Evolutionary conservation across 2,888 invertebrate species (phyloP), one percentile per base, ranked within the genome.

Genomic region (Drosophila lutescens): DNA sequence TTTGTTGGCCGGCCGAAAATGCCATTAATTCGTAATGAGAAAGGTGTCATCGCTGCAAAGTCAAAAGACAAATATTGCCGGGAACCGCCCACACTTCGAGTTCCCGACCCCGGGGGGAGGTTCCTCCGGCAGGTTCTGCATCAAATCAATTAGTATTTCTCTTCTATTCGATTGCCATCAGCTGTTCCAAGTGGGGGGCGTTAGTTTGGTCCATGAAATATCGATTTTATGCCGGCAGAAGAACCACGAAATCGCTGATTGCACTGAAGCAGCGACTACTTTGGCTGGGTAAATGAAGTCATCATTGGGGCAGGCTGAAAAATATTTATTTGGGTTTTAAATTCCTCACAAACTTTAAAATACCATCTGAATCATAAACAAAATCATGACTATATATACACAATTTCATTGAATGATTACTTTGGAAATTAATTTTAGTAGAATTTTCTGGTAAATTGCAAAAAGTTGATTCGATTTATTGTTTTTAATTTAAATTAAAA

Each of bases 21-120:
- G 73, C 85, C 89, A 89, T 90, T 89, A 90, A 86, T 89, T 89
- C 76, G 87, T 89, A 87, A 89, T 89, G 81, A 80, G 87, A 87
- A 90, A 90, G 88, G 88, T 90, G 89, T 89, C 86, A 83, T 60
- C 78, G 56, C 50, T 54, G 71, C 65, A 74, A 77, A 84, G 87
- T 84, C 85, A 84, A 83, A 72, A 82, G 79, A 87, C 81, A 89
- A 89, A 88, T 89, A 88, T 79, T 85, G 74, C 54, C 54, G 44
- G 61, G 77, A 72, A 57, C 65, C 90, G 79, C 89, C 89, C 77
- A 76, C 67, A 50, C 50, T 46, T 50, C 41, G 47, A 7, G 40
- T 13, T 7, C 47, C 17, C 40, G 12, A 26, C 1, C 4, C 34
- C 15, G 30, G n/a, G 34, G 62, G 62, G 62, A 47, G 55, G 23